Percentiles rank a stretch among this genome's conserved stretches.
phyloP scores from a whole-genome alignment of 2,113 vertebrate species.

The Thymallus thymallus region DNA sequence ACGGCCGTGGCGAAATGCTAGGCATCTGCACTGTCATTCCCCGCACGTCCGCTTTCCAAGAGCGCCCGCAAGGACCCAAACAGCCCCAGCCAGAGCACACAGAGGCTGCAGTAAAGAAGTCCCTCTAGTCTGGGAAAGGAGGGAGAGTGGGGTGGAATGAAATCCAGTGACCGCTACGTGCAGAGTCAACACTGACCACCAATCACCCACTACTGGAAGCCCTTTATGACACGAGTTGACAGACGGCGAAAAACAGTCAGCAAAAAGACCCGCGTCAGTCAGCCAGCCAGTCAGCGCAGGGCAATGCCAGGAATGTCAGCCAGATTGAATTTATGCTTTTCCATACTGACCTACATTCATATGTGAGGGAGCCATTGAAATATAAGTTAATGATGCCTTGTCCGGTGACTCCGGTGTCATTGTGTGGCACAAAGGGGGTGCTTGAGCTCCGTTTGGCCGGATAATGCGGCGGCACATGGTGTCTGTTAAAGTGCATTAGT shows the following conservation, averaged over 20 bases:
- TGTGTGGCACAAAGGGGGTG: constrained; percentile 15
- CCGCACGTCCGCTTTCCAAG: constrained; percentile 29
- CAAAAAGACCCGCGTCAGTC: constrained; percentile 34
- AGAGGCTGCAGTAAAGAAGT: constrained; percentile 39
- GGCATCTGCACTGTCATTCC: constrained; percentile 67
- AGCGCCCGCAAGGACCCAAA: constrained; percentile 34
- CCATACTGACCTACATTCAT: constrained; percentile 30
- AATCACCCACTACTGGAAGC: constrained; percentile 29
- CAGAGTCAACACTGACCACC: neutral
- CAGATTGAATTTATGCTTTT: constrained; percentile 51
- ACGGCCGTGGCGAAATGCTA: constrained; percentile 14
- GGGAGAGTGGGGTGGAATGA: neutral
- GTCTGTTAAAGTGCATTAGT: constrained; percentile 32
- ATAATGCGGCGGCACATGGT: constrained; percentile 16
- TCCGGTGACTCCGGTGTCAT: neutral
- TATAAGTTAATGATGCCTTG: constrained; percentile 51
- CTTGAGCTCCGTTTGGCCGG: constrained; percentile 9
- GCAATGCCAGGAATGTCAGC: constrained; percentile 58
- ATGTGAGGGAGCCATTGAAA: constrained; percentile 18
- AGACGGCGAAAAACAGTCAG: constrained; percentile 30
- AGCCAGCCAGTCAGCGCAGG: constrained; percentile 26
- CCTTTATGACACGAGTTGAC: constrained; percentile 42
- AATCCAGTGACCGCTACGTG: neutral
- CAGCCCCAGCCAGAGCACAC: constrained; percentile 45
- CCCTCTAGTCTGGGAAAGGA: neutral